These are phyloP conservation scores for Eledone cirrhosa DNA, from an alignment of 2,888 invertebrate genomes.

Conservation along the genomic window DNA sequence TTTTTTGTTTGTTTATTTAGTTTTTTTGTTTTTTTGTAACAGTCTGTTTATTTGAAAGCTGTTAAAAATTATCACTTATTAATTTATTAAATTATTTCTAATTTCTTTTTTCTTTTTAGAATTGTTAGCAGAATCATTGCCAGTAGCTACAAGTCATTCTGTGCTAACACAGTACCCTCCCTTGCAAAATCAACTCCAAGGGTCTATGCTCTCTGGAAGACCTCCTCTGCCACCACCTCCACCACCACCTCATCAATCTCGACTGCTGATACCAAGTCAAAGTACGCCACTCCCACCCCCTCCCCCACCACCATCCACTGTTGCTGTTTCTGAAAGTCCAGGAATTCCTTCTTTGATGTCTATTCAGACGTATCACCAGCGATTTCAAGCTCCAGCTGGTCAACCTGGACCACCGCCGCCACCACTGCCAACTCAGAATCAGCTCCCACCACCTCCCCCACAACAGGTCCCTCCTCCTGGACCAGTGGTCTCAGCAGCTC, in stretches of 20 bases:
- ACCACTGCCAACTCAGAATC: not conserved
- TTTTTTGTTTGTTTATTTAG: too few species aligned
- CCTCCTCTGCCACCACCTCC: constrained; percentile 21
- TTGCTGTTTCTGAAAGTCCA: constrained; percentile 21
- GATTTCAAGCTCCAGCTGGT: constrained; percentile 17
- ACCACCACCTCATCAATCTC: constrained; percentile 28
- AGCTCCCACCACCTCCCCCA: constrained; percentile 31
- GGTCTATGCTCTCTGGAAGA: not conserved
- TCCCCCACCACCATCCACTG: constrained; percentile 30
- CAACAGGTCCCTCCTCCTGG: constrained; percentile 22
- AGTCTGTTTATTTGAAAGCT: too few species aligned
- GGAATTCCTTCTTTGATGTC: constrained; percentile 41
- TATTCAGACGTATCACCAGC: constrained; percentile 38
- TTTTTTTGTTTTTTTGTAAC: too few species aligned
- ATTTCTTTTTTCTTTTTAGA: not conserved
- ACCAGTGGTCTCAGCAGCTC: constrained; percentile 21
- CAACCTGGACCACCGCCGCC: constrained; percentile 19
- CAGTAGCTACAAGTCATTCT: constrained; percentile 17
- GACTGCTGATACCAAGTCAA: constrained; percentile 30
- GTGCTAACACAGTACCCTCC: constrained; percentile 23
- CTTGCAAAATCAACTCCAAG: not conserved
- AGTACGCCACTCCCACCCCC: constrained; percentile 34
- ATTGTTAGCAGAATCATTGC: constrained; percentile 11
- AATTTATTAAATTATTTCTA: too few species aligned
- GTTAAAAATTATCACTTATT: too few species aligned